Evolutionary conservation across 2,888 invertebrate genomes (phyloP), one percentile per base, ranked within the genome.

Genomic region (Drosophila mulleri): DNA sequence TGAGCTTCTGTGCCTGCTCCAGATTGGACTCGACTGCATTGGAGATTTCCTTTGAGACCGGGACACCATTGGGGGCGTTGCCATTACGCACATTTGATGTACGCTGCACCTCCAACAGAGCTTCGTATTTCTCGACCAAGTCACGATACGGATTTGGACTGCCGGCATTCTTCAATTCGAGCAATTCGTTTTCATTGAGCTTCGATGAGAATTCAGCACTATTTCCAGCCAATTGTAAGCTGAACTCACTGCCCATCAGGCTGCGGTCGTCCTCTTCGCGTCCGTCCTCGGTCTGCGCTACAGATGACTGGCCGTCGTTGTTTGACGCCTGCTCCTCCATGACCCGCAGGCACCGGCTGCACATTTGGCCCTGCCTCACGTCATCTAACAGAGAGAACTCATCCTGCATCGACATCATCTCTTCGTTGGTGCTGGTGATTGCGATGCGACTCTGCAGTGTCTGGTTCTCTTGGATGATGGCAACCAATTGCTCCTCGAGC

Each of bases 361-460:
- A 97, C 88, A 97, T 94, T 90, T 96, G 96, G 14, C 97, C 97
- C 94, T 96, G 96, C 96, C 97, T 95, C 81, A 97, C 96, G 96
- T 97, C 97, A 91, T 97, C 97, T 82, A 97, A 94, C 78, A 96
- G 96, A 62, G 95, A 95, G 87, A 97, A 95, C 92, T 97, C 97
- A 88, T 97, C 97, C 82, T 97, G 97, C 83, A 92, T 91, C 56
- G 92, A 92, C 92, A 96, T 96, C 91, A 96, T 95, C 89, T 96
- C 96, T 80, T 96, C 96, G 59, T 96, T 96, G 90, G 94, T 94
- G 83, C 90, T 91, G 9, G 82, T 90, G 85, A 93, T 92, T 70
- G 89, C 92, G 67, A 92, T 79, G 48, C 92, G 92, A 65, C 88
- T 87, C 80, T 93, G 93, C 20, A 93, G 82, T 5, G 88, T 87